A percentile compares a stretch with the other conserved stretches of the same genome.
phyloP scores from a whole-genome alignment of 1,140 invertebrate species.

The Nephotettix cincticeps region DNA sequence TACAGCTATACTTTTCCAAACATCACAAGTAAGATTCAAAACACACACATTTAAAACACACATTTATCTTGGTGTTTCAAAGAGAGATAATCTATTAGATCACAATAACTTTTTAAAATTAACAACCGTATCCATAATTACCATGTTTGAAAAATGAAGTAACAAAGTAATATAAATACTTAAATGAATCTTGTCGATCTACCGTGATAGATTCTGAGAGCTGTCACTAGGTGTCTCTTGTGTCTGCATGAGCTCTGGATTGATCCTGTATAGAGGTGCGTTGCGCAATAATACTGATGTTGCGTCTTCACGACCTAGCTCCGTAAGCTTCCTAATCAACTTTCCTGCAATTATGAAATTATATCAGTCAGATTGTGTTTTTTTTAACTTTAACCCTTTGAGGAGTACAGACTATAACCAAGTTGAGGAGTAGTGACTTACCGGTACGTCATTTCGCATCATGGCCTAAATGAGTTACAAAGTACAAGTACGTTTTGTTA shows the following conservation, averaged over 20 bases:
- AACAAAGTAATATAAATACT: not conserved
- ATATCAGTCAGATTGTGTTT: too few species aligned
- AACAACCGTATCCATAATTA: not conserved
- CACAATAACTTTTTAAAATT: not conserved
- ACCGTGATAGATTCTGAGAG: constrained; percentile 10
- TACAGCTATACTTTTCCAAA: not conserved
- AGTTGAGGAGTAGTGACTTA: too few species aligned
- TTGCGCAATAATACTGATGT: constrained; percentile 30
- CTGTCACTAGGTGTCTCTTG: constrained; percentile 10
- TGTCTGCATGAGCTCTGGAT: constrained; percentile 1
- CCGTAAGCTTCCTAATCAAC: constrained; percentile 36
- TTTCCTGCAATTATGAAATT: constrained; percentile 24
- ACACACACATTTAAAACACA: not conserved
- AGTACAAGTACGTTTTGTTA: too few species aligned
- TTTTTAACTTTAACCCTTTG: too few species aligned
- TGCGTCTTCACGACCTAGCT: constrained; percentile 38
- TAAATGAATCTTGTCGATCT: not conserved
- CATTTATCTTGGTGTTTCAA: not conserved
- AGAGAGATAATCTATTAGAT: not conserved
- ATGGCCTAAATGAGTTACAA: too few species aligned
- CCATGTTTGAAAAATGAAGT: not conserved
- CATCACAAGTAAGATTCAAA: not conserved
- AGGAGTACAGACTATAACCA: too few species aligned
- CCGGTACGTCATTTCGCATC: too few species aligned
- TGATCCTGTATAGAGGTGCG: constrained; percentile 37